Percentiles rank a stretch among this genome's conserved stretches.
These are phyloP conservation scores for Lasaia peninsularis DNA, from an alignment of 1,140 invertebrate species.

Conservation along the genomic window DNA sequence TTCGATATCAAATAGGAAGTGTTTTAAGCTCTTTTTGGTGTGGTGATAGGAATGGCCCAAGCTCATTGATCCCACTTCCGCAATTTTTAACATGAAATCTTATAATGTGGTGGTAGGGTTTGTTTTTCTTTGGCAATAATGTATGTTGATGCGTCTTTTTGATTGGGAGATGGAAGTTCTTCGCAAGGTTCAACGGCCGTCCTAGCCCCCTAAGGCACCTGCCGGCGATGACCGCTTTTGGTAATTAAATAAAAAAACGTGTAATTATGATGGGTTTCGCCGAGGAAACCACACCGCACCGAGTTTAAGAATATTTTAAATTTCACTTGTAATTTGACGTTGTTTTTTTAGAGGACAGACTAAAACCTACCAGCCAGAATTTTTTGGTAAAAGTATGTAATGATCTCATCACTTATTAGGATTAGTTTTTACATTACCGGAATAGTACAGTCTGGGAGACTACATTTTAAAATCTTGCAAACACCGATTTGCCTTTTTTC, in stretches of 20 bases:
- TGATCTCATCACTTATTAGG: too few species aligned
- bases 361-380: too few species aligned
- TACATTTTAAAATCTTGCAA: too few species aligned
- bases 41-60: slow-evolving; percentile 54
- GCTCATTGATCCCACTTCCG: slow-evolving; percentile 71
- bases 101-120: slow-evolving; percentile 30
- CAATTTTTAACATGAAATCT: slow-evolving; percentile 30
- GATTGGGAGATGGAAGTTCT: slow-evolving; percentile 26
- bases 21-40: slow-evolving; percentile 37
- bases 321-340: neutral
- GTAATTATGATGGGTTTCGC: slow-evolving; percentile 41
- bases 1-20: slow-evolving; percentile 15
- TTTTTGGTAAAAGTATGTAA: too few species aligned
- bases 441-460: too few species aligned
- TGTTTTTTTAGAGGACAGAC: neutral
- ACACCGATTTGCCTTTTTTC: too few species aligned
- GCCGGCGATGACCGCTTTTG: slow-evolving; percentile 54
- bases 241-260: slow-evolving; percentile 61
- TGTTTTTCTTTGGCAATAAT: slow-evolving; percentile 24
- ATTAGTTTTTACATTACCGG: too few species aligned
- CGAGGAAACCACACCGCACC: slow-evolving; percentile 32
- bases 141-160: slow-evolving; percentile 31
- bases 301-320: neutral
- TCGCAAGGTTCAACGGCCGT: slow-evolving; percentile 64
- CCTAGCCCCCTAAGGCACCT: slow-evolving; percentile 60